These are phyloP conservation scores for Mola mola DNA, from an alignment of 2,113 vertebrate genomes.

Conservation along the genomic window DNA sequence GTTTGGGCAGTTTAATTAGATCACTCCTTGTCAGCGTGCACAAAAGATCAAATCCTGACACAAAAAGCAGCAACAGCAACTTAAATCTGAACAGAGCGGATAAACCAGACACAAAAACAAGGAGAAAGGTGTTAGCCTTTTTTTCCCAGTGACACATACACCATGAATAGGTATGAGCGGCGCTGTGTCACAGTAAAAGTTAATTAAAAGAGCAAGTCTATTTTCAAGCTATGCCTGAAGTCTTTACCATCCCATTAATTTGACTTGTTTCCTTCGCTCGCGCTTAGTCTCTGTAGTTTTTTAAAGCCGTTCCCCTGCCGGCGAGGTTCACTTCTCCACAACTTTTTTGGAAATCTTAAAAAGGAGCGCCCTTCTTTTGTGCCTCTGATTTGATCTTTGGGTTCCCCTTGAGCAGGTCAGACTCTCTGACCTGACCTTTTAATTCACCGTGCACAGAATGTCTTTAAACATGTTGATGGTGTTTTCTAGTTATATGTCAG, in stretches of 20 bases:
- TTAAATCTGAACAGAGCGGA: slow-evolving; percentile 5
- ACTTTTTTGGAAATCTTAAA: slow-evolving; percentile 53
- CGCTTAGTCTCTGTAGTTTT: slow-evolving; percentile 38
- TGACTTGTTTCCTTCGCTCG: slow-evolving; percentile 72
- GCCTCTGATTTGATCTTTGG: slow-evolving; percentile 43
- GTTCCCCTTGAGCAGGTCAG: slow-evolving; percentile 53
- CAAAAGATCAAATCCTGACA: background rate
- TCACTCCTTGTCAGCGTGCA: background rate
- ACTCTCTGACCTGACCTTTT: slow-evolving; percentile 29
- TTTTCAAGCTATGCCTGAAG: slow-evolving; percentile 72
- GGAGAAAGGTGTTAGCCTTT: slow-evolving; percentile 23
- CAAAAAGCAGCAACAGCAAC: background rate
- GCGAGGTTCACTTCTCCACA: slow-evolving; percentile 36
- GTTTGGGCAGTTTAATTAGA: background rate
- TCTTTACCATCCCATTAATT: slow-evolving; percentile 69
- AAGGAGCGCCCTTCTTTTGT: slow-evolving; percentile 38
- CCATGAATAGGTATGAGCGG: slow-evolving; percentile 70
- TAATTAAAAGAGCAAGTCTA: slow-evolving; percentile 69
- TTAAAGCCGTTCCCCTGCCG: slow-evolving; percentile 42
- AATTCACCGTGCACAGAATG: slow-evolving; percentile 7
- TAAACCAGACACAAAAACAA: background rate
- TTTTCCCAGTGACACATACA: slow-evolving; percentile 48
- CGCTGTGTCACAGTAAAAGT: slow-evolving; percentile 43
- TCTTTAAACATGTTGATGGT: slow-evolving; percentile 24
- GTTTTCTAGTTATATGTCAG: slow-evolving; percentile 2